Evolutionary conservation across 1,140 invertebrate genomes (phyloP).

Genomic region (Temnothorax longispinosus): DNA sequence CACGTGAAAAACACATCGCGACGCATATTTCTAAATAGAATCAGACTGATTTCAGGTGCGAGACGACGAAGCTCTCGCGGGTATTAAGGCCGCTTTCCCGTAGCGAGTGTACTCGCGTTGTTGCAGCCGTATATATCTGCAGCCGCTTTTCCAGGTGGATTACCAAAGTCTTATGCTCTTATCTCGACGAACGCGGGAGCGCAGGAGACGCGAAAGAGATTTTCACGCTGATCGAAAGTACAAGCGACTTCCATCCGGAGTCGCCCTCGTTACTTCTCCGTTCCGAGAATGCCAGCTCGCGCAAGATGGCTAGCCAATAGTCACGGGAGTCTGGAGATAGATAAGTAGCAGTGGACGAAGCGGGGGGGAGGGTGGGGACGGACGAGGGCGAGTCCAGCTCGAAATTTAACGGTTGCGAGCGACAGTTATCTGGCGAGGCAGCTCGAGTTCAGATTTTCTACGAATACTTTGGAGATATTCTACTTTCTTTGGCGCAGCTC

Average conservation of each 20-base stretch:
- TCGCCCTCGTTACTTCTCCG: conserved; percentile 42
- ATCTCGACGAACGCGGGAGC: conserved; percentile 47
- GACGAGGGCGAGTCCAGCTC: not conserved
- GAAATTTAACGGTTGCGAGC: conserved; percentile 49
- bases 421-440: conserved; percentile 38
- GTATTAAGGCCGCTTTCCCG: conserved; percentile 34
- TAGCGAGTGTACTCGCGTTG: conserved; percentile 34
- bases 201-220: conserved; percentile 50
- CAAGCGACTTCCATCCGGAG: conserved; percentile 45
- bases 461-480: conserved; percentile 50
- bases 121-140: conserved; percentile 33
- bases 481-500: conserved; percentile 19
- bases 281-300: not conserved
- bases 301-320: conserved; percentile 38
- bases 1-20: conserved; percentile 13
- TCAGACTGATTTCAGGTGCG: conserved; percentile 45
- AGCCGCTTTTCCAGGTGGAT: conserved; percentile 59
- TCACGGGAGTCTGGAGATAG: conserved; percentile 12
- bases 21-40: conserved; percentile 59
- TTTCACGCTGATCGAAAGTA: conserved; percentile 58
- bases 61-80: conserved; percentile 38
- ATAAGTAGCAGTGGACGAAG: conserved; percentile 37
- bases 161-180: conserved; percentile 61
- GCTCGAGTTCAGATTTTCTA: not conserved
- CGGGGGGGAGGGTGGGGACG: conserved; percentile 3